Conservation (phyloP, 2,797 vertebrate species). For the Gallinago solitaria region DNA sequence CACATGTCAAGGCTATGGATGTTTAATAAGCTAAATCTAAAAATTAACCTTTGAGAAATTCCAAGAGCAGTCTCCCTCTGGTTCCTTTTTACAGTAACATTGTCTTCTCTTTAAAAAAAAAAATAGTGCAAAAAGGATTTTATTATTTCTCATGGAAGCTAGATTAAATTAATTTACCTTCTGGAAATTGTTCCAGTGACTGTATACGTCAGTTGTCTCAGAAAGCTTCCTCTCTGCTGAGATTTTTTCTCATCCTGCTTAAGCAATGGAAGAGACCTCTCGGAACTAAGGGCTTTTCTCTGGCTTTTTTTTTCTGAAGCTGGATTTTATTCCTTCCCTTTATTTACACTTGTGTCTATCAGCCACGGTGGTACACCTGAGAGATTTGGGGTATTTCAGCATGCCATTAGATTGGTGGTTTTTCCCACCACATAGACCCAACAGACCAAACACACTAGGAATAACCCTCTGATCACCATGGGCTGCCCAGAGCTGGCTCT, state of each 20-base stretch:
- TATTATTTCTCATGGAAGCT: background rate
- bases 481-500: background rate
- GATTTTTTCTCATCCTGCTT: background rate
- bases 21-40: background rate
- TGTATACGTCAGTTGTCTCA: background rate
- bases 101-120: too few species aligned
- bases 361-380: background rate
- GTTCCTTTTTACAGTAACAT: background rate
- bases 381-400: background rate
- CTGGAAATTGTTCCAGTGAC: background rate
- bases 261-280: background rate
- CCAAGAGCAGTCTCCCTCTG: background rate
- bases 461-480: background rate
- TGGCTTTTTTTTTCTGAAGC: background rate
- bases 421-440: background rate
- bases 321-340: background rate
- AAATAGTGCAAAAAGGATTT: too few species aligned
- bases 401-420: background rate
- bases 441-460: background rate
- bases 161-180: background rate
- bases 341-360: background rate
- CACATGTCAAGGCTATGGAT: background rate
- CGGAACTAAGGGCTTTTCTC: background rate
- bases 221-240: background rate
- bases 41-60: background rate